Evolutionary conservation across 1,140 invertebrate species (phyloP), one percentile per base, ranked within the genome.

Genomic region (Bombus vancouverensis): DNA sequence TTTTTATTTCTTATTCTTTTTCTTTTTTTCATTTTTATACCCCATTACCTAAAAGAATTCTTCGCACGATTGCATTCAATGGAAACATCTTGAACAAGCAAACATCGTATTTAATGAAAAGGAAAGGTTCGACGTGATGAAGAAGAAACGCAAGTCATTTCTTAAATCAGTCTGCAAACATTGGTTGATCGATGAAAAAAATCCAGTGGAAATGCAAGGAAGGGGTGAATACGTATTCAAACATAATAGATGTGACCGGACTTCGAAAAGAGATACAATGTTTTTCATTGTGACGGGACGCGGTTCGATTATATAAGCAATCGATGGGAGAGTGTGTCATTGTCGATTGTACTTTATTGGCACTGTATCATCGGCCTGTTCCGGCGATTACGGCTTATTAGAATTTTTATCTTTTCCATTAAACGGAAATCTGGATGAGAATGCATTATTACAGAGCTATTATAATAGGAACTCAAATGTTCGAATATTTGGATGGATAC

Each of bases 241-340:
- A 9, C 72, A 53, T 59, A 77, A 77, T 85, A 88, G 57, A 78
- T 22, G 15, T 66, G 81, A 87, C 44, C 76, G 39, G 18, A 78
- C 47, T 85, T 85, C 73, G 73, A 74, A 44, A 47, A 25, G 62
- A 37, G 28, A 74, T 42, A 62, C 18, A 32, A 34, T 28, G 76
- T 77, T 86, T 79, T 62, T 28, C 75, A 66, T 86, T 79, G 87
- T 77, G 71, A 44, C 73, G 42, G 42, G 68, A 73, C 82, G 57
- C 47, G 47, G 66, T 77, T 86, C 73, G 62, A 77, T 86, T 89
- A 89, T 70, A 75, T 42, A 47, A 79, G 59, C 77, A 28, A 68
- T 66, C 77, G 62, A 34, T 15, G 42, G 10, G 62, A 68, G n/a
- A 79, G 12, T 15, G 39, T 68, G 77, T 25, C 42, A 79, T 15